Percentiles rank a stretch among this genome's conserved stretches.
Conservation (phyloP, 2,888 invertebrate genomes). For the Cheilosia vulpina region DNA sequence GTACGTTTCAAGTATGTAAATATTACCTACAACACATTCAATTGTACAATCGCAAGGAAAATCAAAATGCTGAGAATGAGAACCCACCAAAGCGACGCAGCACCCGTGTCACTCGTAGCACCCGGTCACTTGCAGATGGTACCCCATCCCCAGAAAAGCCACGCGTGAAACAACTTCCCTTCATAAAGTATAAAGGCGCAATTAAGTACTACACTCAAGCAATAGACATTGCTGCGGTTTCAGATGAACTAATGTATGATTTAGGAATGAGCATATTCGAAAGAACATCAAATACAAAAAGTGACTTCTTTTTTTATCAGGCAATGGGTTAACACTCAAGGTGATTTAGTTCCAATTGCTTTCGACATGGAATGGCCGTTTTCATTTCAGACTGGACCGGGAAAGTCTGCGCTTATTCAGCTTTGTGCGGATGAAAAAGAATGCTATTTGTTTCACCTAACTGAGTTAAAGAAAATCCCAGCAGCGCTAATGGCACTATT, state of each 20-base stretch:
- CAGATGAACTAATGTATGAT: conserved; percentile 84
- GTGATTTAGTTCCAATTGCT: conserved; percentile 84
- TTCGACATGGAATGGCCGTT: conserved; percentile 89
- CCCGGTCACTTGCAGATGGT: conserved; percentile 78
- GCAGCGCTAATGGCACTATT: conserved; percentile 85
- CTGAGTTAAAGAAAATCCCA: conserved; percentile 85
- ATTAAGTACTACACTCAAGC: conserved; percentile 82
- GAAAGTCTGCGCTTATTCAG: conserved; percentile 87
- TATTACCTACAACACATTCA: not conserved
- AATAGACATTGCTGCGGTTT: conserved; percentile 84
- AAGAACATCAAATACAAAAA: not conserved
- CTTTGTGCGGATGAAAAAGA: conserved; percentile 85
- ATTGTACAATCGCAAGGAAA: not conserved
- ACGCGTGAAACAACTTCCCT: conserved; percentile 77
- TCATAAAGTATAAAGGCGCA: conserved; percentile 79
- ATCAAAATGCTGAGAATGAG: conserved; percentile 73
- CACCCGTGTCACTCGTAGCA: conserved; percentile 78
- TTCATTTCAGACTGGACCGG: conserved; percentile 85
- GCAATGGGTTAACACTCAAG: conserved; percentile 81
- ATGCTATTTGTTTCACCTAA: conserved; percentile 86
- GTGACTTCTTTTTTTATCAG: conserved; percentile 70
- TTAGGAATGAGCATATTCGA: not conserved
- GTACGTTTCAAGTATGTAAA: not conserved
- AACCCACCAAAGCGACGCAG: conserved; percentile 81
- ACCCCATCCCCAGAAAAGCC: conserved; percentile 77